A percentile compares a stretch with the other conserved stretches of the same genome.
Evolutionary conservation across 2,113 vertebrate genomes (phyloP).

Genomic region (Lepisosteus osseus): DNA sequence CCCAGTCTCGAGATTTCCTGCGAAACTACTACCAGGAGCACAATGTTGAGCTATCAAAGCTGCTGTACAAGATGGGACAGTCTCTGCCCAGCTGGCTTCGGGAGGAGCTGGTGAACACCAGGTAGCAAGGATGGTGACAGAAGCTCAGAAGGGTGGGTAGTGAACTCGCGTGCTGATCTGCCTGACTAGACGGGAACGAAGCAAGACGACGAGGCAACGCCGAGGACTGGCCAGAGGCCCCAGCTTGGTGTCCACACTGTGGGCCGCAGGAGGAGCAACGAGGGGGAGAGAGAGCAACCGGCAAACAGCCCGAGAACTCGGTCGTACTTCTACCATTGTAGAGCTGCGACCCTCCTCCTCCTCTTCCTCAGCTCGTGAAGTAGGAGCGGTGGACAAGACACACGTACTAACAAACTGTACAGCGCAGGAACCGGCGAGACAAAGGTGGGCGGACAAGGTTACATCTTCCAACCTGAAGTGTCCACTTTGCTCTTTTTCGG

Average conservation of each 20-base stretch:
- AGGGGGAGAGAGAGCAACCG: neutral
- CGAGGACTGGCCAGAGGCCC: no score
- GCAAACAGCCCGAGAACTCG: neutral
- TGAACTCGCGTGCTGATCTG: no score
- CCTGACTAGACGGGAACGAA: neutral
- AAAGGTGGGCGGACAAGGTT: neutral
- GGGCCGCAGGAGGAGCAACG: neutral
- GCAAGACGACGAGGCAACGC: neutral
- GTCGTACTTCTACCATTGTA: neutral
- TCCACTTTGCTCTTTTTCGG: no score
- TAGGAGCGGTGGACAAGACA: neutral
- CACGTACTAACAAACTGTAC: neutral
- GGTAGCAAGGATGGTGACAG: slow-evolving; percentile 66
- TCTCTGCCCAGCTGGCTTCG: slow-evolving; percentile 89
- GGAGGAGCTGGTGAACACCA: slow-evolving; percentile 92
- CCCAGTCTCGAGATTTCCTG: slow-evolving; percentile 84
- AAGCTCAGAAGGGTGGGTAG: no score
- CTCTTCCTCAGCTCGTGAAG: neutral
- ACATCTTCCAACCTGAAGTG: no score
- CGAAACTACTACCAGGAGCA: slow-evolving; percentile 92
- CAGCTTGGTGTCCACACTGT: no score
- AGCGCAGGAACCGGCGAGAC: neutral
- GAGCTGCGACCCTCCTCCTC: neutral
- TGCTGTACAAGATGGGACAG: slow-evolving; percentile 95
- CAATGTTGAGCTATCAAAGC: slow-evolving; percentile 92